These are phyloP conservation scores for Neolamprologus caudopunctatus DNA, from an alignment of 2,113 vertebrate genomes.

Conservation along the genomic window DNA sequence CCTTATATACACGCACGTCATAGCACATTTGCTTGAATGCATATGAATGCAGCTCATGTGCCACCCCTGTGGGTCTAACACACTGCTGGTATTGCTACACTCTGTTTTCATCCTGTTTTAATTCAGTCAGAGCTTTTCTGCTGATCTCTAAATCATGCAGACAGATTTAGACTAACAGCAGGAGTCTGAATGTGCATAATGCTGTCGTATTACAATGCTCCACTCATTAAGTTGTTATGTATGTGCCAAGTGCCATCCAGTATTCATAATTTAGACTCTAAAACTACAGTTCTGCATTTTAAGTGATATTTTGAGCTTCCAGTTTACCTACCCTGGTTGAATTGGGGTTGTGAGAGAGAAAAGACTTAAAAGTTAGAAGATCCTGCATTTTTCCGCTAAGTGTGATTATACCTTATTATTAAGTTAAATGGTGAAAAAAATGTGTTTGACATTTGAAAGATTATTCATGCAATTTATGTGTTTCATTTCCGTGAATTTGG, in stretches of 20 bases:
- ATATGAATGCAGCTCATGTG: neutral
- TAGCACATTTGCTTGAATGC: neutral
- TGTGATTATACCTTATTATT: neutral
- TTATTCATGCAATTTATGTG: neutral
- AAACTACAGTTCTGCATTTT: neutral
- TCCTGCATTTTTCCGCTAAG: neutral
- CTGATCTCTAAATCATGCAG: neutral
- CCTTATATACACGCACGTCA: neutral
- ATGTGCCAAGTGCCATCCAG: neutral
- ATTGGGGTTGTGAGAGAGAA: neutral
- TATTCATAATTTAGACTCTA: neutral
- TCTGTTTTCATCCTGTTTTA: neutral
- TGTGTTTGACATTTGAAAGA: neutral
- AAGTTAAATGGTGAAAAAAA: neutral
- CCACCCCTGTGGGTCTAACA: neutral
- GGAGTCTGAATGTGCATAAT: neutral
- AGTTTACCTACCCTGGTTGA: neutral
- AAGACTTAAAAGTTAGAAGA: neutral
- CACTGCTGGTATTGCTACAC: neutral
- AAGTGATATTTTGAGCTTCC: neutral
- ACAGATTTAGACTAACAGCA: neutral
- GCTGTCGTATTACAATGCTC: neutral
- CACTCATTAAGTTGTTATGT: neutral
- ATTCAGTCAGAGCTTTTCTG: neutral
- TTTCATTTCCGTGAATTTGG: neutral